Percentiles rank a stretch among this genome's conserved stretches.
phyloP scores from a whole-genome alignment of 2,888 invertebrate genomes.

The Pollenia griseotomentosa region DNA sequence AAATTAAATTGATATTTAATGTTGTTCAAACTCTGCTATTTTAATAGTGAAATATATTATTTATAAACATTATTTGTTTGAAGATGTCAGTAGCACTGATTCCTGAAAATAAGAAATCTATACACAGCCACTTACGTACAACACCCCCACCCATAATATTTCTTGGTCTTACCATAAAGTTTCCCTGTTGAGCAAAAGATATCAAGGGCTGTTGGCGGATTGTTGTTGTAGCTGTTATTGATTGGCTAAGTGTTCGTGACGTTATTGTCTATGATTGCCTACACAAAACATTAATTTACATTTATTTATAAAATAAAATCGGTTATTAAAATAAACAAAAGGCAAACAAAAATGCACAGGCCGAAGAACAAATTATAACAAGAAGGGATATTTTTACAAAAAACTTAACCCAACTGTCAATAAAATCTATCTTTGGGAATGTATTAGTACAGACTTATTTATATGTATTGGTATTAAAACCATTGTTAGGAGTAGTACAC shows the following conservation, averaged over 20 bases:
- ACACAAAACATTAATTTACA: neutral
- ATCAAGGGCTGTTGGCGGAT: slow-evolving; percentile 1
- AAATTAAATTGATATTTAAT: slow-evolving; percentile 7
- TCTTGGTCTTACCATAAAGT: neutral
- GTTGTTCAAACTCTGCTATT: neutral
- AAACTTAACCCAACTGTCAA: too few relatives aligned
- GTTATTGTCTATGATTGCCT: slow-evolving; percentile 17
- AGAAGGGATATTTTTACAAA: neutral
- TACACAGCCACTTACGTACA: neutral
- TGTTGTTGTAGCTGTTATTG: slow-evolving; percentile 16
- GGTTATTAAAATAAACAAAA: slow-evolving; percentile 20
- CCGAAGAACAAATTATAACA: neutral
- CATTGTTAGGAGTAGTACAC: too few relatives aligned
- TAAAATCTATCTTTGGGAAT: too few relatives aligned
- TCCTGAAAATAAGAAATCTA: neutral
- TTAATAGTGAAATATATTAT: neutral
- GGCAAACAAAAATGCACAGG: neutral
- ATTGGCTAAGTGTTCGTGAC: slow-evolving; percentile 15
- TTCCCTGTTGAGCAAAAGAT: neutral
- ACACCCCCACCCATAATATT: neutral
- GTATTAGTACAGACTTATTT: too few relatives aligned
- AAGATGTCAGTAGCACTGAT: slow-evolving; percentile 28
- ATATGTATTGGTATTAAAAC: too few relatives aligned
- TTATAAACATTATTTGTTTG: slow-evolving; percentile 2
- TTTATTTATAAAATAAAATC: slow-evolving; percentile 9